phyloP scores from a whole-genome alignment of 2,888 invertebrate genomes.

The Archaeoteleia sp. region DNA sequence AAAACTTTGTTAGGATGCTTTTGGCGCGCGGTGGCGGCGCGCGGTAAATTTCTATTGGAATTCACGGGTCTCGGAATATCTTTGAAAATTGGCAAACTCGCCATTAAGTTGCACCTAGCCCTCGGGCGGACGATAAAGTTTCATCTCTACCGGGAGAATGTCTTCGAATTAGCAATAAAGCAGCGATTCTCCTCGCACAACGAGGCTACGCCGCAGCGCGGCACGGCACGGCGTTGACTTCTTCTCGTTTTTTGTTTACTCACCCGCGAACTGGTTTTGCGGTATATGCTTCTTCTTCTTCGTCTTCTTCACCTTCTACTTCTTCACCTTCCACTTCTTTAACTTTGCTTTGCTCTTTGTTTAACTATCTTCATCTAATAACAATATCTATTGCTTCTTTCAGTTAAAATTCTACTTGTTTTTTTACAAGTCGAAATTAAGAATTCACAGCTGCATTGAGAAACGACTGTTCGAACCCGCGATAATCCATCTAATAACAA shows the following conservation, averaged over 20 bases:
- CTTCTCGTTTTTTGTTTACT: slow-evolving; percentile 74
- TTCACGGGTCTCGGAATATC: slow-evolving; percentile 17
- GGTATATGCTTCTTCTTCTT: slow-evolving; percentile 64
- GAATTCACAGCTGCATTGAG: too few species aligned
- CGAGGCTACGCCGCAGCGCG: slow-evolving; percentile 62
- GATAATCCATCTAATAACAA: too few species aligned
- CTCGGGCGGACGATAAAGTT: slow-evolving; percentile 69
- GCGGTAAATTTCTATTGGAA: slow-evolving; percentile 2
- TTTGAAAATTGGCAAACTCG: slow-evolving; percentile 49
- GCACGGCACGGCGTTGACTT: slow-evolving; percentile 61
- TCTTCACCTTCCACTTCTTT: slow-evolving; percentile 50
- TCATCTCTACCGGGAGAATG: slow-evolving; percentile 68
- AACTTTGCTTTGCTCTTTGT: slow-evolving; percentile 52
- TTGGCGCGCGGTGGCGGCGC: too few species aligned
- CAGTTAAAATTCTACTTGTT: too few species aligned
- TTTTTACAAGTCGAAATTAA: too few species aligned
- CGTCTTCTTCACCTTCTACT: slow-evolving; percentile 44
- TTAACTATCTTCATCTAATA: too few species aligned
- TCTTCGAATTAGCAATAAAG: slow-evolving; percentile 74
- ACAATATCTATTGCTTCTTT: too few species aligned
- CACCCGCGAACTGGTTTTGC: slow-evolving; percentile 75
- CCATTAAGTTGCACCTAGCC: slow-evolving; percentile 56
- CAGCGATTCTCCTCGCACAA: slow-evolving; percentile 64
- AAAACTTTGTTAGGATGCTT: not conserved
- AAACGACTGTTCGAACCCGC: too few species aligned